A percentile compares a stretch with the other conserved stretches of the same genome.
Conservation (phyloP, 2,113 vertebrate genomes). For the Megaleporinus macrocephalus region DNA sequence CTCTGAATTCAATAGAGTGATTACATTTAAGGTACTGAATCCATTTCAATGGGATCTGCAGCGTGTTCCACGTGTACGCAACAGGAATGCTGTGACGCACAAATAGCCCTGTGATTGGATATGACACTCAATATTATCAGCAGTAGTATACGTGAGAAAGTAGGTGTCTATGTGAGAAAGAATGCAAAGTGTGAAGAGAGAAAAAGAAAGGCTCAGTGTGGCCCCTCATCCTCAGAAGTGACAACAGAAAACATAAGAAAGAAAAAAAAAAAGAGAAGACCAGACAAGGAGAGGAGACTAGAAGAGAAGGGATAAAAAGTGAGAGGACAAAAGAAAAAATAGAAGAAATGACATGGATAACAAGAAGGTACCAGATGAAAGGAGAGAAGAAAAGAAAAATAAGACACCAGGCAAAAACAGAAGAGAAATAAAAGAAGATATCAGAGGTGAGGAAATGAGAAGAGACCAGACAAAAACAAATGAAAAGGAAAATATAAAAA, state of each 20-base stretch:
- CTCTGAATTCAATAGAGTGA: background rate
- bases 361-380: too few relatives aligned
- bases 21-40: background rate
- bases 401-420: too few relatives aligned
- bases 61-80: background rate
- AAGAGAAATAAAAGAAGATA: too few relatives aligned
- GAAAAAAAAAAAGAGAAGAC: background rate
- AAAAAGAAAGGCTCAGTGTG: background rate
- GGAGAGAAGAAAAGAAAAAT: too few relatives aligned
- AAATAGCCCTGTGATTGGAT: background rate
- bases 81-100: conserved; percentile 47
- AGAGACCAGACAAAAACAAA: too few relatives aligned
- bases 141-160: background rate
- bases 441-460: too few relatives aligned
- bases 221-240: background rate
- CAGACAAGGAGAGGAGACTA: too few relatives aligned
- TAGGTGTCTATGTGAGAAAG: background rate
- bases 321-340: too few relatives aligned
- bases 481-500: too few relatives aligned
- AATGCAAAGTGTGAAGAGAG: background rate
- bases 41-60: background rate
- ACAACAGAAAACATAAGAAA: background rate
- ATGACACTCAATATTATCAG: conserved; percentile 15
- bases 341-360: too few relatives aligned
- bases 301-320: too few relatives aligned